A percentile compares a stretch with the other conserved stretches of the same genome.
These are phyloP conservation scores for Otocyon megalotis DNA, from an alignment of 2,113 vertebrate species.

Conservation along the genomic window DNA sequence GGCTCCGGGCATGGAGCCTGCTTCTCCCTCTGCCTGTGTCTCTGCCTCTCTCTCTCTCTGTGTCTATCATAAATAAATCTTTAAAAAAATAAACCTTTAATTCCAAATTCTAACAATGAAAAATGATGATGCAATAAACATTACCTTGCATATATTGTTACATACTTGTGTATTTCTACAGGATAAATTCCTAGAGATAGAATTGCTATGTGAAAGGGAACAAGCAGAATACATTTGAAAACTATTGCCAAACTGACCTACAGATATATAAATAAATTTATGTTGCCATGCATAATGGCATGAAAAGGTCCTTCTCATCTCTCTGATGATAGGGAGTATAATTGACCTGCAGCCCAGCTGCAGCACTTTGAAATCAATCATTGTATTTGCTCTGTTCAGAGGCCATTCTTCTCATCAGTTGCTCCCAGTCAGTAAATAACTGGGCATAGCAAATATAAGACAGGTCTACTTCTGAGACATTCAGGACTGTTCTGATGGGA, in stretches of 20 bases:
- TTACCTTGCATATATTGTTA: not conserved
- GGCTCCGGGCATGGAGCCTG: too few relatives aligned
- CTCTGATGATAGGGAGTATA: not conserved
- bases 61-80: too few relatives aligned
- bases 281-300: not conserved
- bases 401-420: not conserved
- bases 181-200: not conserved
- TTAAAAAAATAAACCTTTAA: not conserved
- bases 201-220: slow-evolving; percentile 11
- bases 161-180: not conserved
- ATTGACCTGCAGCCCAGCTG: not conserved
- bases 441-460: not conserved
- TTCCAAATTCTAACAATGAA: slow-evolving; percentile 12
- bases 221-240: not conserved
- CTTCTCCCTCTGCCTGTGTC: too few relatives aligned
- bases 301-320: not conserved
- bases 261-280: not conserved
- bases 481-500: not conserved
- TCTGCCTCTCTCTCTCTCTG: too few relatives aligned
- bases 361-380: slow-evolving; percentile 4
- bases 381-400: not conserved
- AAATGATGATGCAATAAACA: not conserved
- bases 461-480: not conserved
- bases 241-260: not conserved
- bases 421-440: not conserved